Evolutionary conservation across 2,797 vertebrate species (phyloP), one percentile per base, ranked within the genome.

Genomic region (Cossypha niveicapilla): DNA sequence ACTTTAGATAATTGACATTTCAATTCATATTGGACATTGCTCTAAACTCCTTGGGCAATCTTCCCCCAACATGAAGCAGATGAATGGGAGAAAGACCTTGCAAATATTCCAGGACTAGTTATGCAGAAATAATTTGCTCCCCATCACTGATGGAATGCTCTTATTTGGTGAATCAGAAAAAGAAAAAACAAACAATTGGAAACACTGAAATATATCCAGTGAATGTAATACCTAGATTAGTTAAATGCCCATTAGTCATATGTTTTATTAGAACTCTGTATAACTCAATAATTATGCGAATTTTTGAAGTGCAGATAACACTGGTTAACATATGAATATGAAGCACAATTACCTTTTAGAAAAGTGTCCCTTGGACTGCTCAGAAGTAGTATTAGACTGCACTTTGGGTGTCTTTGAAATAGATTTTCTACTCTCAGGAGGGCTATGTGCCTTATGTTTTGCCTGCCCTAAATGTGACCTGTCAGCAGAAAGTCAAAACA

Each of bases 391-490:
- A 98, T 98, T 99, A 98, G 99, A 98, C 97, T 99, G 98, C 98
- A 99, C 98, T 99, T 99, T 99, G 98, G 99, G 98, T 99, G 99
- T 98, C 98, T 99, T 99, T 98, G 98, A 98, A 98, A 99, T 98
- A 98, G 98, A 98, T 99, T 99, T 99, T 99, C 98, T 99, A 98
- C 98, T 99, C 98, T 99, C 99, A 98, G 99, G 98, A 98, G 98
- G 99, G 98, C 98, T 99, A 99, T 98, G 98, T 98, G 98, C 98
- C 98, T 99, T 99, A 98, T 99, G 98, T 98, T 99, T 99, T 98
- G 98, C 98, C 98, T 99, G 99, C 98, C 99, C 99, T 99, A 99
- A 99, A 97, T 99, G 99, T 98, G 99, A 99, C 98, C 99, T 99
- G 99, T 98, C 98, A 98, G 98, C 98, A 98, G 98, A 98, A 99